phyloP scores from a whole-genome alignment of 2,113 vertebrate genomes.

The Ifrita kowaldi region DNA sequence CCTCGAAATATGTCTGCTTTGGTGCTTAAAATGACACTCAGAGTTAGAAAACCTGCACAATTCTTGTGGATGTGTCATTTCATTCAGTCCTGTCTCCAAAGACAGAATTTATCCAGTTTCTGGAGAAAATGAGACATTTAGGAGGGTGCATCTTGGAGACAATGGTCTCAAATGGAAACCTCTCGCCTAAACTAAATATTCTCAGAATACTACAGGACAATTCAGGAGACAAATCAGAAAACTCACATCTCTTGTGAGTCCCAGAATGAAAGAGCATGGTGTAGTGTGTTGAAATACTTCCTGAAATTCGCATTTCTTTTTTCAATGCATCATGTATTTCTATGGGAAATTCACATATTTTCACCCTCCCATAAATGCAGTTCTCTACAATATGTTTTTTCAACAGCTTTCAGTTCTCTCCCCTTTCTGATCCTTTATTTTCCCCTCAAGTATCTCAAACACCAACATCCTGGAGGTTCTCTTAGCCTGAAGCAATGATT shows the following conservation, averaged over 20 bases:
- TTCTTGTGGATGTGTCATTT: neutral
- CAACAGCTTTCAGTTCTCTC: neutral
- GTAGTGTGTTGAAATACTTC: neutral
- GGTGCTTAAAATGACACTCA: neutral
- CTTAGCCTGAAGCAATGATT: neutral
- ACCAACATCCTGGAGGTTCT: neutral
- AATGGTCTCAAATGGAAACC: neutral
- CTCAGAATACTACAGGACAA: neutral
- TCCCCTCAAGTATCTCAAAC: neutral
- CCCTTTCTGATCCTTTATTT: neutral
- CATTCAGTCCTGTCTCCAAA: neutral
- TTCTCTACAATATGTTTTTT: neutral
- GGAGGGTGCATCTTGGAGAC: neutral
- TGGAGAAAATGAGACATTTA: neutral
- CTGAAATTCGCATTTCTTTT: neutral
- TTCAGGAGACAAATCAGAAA: neutral
- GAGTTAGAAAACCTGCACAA: neutral
- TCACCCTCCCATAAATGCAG: neutral
- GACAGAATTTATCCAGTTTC: neutral
- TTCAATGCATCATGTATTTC: neutral
- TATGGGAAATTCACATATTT: neutral
- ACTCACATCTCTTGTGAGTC: neutral
- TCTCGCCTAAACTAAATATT: neutral
- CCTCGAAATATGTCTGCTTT: neutral
- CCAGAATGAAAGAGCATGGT: neutral